Evolutionary conservation across 2,113 vertebrate species (phyloP), one percentile per base, ranked within the genome.

Genomic region (Pseudorectes ferrugineus): DNA sequence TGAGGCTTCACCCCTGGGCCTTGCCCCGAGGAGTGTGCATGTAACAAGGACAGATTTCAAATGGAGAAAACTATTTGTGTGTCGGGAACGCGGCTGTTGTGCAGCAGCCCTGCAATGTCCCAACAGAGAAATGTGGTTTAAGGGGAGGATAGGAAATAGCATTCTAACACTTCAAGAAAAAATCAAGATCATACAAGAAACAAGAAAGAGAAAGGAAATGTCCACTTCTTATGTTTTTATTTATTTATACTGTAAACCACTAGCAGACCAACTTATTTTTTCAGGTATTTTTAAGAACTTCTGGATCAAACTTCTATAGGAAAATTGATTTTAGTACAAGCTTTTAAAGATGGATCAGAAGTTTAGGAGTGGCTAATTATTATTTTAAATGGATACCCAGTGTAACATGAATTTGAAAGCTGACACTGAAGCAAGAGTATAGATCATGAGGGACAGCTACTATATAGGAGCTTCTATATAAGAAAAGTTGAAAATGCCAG

Each of bases 71-170:
- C 4, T 45, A 14, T 19, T 29, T 52, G 38, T n/a, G 6, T 21
- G 35, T 26, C 0, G 0, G 40, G 26, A 63, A 19, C 0, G 1
- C 0, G 2, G 46, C 6, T 8, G n/a, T 2, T 52, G 43, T 22
- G 26, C 8, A 49, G 33, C 6, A 21, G 62, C 7, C 29, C 63
- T 72, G 43, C 57, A 46, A 9, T 22, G 15, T 23, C 24, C 62
- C 2, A 0, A 11, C 36, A 25, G 22, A 49, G 63, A 35, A 76
- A 42, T 12, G 26, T 3, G 1, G 4, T 51, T 67, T 57, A 22
- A 78, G 23, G 14, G 70, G 5, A 45, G 4, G 22, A 14, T 28
- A 46, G 38, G 7, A 87, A 75, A 85, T 6, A 36, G 7, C 18
- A 35, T 40, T 61, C 20, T n/a, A 31, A 48, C 2, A 5, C 22